Evolutionary conservation across 2,888 invertebrate genomes (phyloP), one percentile per base, ranked within the genome.

Genomic region (Synanthedon tipuliformis): DNA sequence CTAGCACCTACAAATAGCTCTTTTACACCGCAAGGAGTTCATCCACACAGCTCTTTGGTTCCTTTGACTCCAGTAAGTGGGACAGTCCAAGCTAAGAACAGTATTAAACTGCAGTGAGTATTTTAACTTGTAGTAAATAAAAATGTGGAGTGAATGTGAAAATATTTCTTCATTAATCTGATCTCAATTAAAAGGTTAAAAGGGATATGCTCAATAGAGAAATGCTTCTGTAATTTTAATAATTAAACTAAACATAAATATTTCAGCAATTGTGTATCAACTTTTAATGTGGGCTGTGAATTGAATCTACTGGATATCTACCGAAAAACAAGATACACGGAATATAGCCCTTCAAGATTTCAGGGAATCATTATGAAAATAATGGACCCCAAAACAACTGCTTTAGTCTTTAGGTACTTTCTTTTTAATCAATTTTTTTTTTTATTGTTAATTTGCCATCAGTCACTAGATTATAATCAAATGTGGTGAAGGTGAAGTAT

Each of bases 301-400:
- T 76, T 95, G 54, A 90, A 93, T 67, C 80, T 95, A 41, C 89
- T 92, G 64, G 90, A 90, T 55, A 94, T 95, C 54, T 94, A 94
- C 70, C 92, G 92, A 57, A 89, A 93, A 52, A 94, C 95, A 3
- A 88, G 95, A 59, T 94, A 93, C 75, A 93, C 95, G 0, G 95
- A 95, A 75, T 95, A 94, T 64, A 94, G 94, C 68, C 95, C 95
- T 8, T 90, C 92, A 5, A 87, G 94, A 60, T 95, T 95, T 70
- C 92, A 93, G 66, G 95, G 95, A 11, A 91, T 95, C 13, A 91
- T 95, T 0, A 95, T 95, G 94, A 90, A 94, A 68, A 92, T 95
- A 72, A 81, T 93, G 52, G 93, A 93, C 58, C 95, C 95, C 0
- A 88, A 93, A 62, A 92, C 92, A 27, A 93, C 93, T 3, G 92